Percentiles rank a stretch among this genome's conserved stretches.
Conservation (phyloP, 2,888 invertebrate species). For the Byasa hedistus region DNA sequence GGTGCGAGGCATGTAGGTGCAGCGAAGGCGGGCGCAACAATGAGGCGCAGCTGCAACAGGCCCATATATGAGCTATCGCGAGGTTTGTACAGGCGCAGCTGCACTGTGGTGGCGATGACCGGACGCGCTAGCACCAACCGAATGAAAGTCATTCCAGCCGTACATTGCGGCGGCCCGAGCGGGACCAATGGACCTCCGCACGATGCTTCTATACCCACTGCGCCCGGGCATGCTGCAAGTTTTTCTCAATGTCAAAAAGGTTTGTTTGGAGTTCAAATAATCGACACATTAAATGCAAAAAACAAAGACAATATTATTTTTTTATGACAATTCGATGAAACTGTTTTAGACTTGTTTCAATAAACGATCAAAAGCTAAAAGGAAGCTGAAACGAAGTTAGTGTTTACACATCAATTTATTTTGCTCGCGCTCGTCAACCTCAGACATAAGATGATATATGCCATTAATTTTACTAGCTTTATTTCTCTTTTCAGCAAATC, state of each 20-base stretch:
- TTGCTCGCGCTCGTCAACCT: too few relatives aligned
- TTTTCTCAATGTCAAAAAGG: too few relatives aligned
- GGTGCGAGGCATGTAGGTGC: slow-evolving; percentile 55
- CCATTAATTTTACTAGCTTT: too few relatives aligned
- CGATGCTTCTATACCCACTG: slow-evolving; percentile 91
- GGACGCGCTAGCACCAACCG: slow-evolving; percentile 90
- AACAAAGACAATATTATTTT: too few relatives aligned
- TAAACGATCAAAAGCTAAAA: background rate
- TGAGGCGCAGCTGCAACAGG: slow-evolving; percentile 89
- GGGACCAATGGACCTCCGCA: slow-evolving; percentile 90
- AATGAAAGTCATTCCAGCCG: slow-evolving; percentile 93
- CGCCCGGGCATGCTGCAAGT: slow-evolving; percentile 88
- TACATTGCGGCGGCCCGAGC: slow-evolving; percentile 90
- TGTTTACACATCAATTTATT: too few relatives aligned
- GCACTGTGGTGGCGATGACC: slow-evolving; percentile 91
- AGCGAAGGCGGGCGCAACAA: slow-evolving; percentile 90
- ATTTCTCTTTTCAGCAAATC: too few relatives aligned
- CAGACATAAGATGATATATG: too few relatives aligned
- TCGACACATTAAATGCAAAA: too few relatives aligned
- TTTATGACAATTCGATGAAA: too few relatives aligned
- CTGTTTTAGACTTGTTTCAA: too few relatives aligned
- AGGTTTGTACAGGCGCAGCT: slow-evolving; percentile 87
- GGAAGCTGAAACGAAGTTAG: background rate
- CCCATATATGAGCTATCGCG: slow-evolving; percentile 94
- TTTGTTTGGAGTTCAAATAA: too few relatives aligned